Evolutionary conservation across 1,140 invertebrate genomes (phyloP).

Genomic region (Drosophila nasuta): DNA sequence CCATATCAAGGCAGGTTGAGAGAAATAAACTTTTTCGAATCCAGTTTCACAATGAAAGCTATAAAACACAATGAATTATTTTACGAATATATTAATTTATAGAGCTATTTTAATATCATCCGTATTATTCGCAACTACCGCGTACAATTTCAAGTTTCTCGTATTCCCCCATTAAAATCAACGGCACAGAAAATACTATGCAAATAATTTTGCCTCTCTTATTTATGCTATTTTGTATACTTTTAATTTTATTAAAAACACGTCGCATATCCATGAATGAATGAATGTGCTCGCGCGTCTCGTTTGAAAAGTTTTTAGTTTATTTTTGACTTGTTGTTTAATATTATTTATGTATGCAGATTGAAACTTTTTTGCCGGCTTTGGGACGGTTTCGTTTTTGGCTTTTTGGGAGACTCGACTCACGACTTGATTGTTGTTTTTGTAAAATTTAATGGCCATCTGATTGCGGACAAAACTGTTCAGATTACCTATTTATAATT

Average conservation of each 20-base stretch:
- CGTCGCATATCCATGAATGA: conserved; percentile 40
- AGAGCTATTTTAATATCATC: not conserved
- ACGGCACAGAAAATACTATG: conserved; percentile 28
- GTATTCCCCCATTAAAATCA: conserved; percentile 33
- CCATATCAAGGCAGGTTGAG: conserved; percentile 3
- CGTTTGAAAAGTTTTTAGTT: conserved; percentile 40
- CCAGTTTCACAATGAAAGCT: not conserved
- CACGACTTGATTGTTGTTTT: conserved; percentile 60
- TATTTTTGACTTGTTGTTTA: conserved; percentile 52
- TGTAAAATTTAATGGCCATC: conserved; percentile 65
- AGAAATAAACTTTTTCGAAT: conserved; percentile 4
- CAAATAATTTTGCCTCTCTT: conserved; percentile 44
- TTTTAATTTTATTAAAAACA: conserved; percentile 10
- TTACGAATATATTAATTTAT: conserved; percentile 27
- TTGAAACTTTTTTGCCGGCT: conserved; percentile 45
- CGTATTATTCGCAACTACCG: not conserved
- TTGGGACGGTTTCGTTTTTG: conserved; percentile 34
- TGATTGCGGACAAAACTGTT: conserved; percentile 57
- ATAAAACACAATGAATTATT: conserved; percentile 2
- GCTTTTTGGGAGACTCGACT: conserved; percentile 11
- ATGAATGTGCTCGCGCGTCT: conserved; percentile 26
- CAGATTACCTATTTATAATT: conserved; percentile 55
- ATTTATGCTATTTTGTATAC: conserved; percentile 19
- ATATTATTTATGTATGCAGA: conserved; percentile 77
- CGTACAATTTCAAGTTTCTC: conserved; percentile 10